Percentiles rank a stretch among this genome's conserved stretches.
Evolutionary conservation across 2,888 invertebrate genomes (phyloP).

Genomic region (Drosophila nigricruria): DNA sequence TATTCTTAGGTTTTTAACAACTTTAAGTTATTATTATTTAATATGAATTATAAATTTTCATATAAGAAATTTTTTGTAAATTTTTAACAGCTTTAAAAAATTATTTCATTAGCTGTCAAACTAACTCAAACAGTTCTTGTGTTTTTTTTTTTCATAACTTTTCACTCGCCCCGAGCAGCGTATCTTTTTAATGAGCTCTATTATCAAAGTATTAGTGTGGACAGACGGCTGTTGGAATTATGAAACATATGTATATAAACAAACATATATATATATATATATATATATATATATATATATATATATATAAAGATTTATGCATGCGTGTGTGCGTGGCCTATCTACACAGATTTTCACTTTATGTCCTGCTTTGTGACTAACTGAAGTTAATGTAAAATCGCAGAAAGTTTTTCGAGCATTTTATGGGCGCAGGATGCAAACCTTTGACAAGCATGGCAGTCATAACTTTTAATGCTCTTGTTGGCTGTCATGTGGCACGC

Average conservation of each 20-base stretch:
- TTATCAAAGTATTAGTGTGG: slow-evolving; percentile 21
- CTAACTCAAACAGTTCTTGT: background rate
- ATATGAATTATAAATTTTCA: too few relatives aligned
- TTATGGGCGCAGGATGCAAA: slow-evolving; percentile 54
- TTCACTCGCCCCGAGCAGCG: slow-evolving; percentile 5
- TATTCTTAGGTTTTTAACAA: too few relatives aligned
- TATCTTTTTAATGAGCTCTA: slow-evolving; percentile 39
- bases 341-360: slow-evolving; percentile 57
- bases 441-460: slow-evolving; percentile 73
- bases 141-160: background rate
- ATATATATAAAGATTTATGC: background rate
- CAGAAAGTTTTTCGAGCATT: slow-evolving; percentile 50
- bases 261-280: background rate
- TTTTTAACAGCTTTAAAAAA: background rate
- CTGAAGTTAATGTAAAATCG: slow-evolving; percentile 54
- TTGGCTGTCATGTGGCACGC: slow-evolving; percentile 63
- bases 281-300: background rate
- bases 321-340: slow-evolving; percentile 19
- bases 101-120: slow-evolving; percentile 6
- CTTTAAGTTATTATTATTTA: too few relatives aligned
- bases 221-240: slow-evolving; percentile 5
- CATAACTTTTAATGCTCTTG: slow-evolving; percentile 70
- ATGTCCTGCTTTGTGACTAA: slow-evolving; percentile 35
- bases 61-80: background rate
- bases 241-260: slow-evolving; percentile 18